Base-by-base conservation (phyloP, 2,113 vertebrate genomes). In the Sinocyclocheilus anshuiensis region DNA sequence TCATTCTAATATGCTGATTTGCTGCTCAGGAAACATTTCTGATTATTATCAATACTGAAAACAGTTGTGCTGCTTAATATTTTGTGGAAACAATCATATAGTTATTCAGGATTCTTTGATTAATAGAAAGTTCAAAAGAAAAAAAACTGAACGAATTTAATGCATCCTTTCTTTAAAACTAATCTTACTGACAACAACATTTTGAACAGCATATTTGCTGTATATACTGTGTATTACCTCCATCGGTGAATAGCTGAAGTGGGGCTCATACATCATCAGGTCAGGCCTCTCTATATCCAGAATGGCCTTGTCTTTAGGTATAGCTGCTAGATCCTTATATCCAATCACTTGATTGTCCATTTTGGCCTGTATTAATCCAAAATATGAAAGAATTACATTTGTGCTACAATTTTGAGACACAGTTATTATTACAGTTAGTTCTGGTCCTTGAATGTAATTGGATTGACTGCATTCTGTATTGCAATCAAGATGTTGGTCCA, bases 251-350 rank as follows among this genome's bases (percentile, higher is more conserved):
- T 97, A 97, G 84, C 92, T 95, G 91, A 97, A 98, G 82, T 97
- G 97, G 0, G 96, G 96, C 57, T 99, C 96, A 0, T 99, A 99
- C 91, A 97, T 97, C 97, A 99, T 99, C 90, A 99, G 92, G 89
- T 99, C 98, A 0, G 98, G 98, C 3, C 98, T 93, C 76, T 99
- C 98, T 0, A 99, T 97, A 89, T 99, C 97, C 95, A 99, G 94
- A 90, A 99, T 99, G 4, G 98, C 97, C 89, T 99, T 99, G 93
- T 99, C 98, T 92, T 95, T 96, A 0, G 98, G 98, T 79, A 99
- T 94, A 81, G 98, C 98, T 0, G 98, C 98, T 93, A 99, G 86
- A 91, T 99, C 98, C 91, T 97, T 99, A 89, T 99, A 99, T 1
- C 96, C 96, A 77, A 99, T 93, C 0, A 98, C 95, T 80, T 96